Conservation (phyloP, 2,113 vertebrate genomes). For the Romanogobio albipinnatus region DNA sequence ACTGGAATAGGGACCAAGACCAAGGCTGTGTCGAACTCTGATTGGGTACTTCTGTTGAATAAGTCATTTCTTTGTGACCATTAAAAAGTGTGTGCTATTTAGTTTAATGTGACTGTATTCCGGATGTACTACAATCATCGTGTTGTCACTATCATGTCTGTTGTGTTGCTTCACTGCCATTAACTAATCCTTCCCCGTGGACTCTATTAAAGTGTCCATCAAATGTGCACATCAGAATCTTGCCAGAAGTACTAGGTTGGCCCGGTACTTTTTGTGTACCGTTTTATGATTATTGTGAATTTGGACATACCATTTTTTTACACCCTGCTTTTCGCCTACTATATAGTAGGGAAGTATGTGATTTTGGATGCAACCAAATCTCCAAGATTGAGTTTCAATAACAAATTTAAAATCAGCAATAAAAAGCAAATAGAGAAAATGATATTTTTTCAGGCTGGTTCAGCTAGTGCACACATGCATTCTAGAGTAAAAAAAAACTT, state of each 20-base stretch:
- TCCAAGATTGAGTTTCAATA: not conserved
- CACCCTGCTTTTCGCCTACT: not conserved
- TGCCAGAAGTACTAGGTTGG: not conserved
- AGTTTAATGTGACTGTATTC: not conserved
- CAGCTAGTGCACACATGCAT: not conserved
- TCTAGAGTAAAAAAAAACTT: not conserved
- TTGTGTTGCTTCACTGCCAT: not conserved
- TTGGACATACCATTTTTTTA: not conserved
- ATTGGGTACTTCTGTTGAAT: too few relatives aligned
- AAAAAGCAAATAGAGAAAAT: not conserved
- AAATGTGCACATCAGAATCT: too few relatives aligned
- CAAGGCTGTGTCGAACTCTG: not conserved
- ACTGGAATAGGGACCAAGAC: too few relatives aligned
- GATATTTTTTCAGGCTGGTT: not conserved
- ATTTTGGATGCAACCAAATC: conserved; percentile 6
- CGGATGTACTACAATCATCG: not conserved
- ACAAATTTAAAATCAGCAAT: not conserved
- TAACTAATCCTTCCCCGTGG: not conserved
- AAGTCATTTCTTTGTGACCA: too few relatives aligned
- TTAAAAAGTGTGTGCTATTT: too few relatives aligned
- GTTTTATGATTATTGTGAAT: not conserved
- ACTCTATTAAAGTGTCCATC: not conserved
- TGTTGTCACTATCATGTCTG: not conserved
- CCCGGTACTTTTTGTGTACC: too few relatives aligned
- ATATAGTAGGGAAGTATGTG: not conserved